Evolutionary conservation across 2,797 vertebrate genomes (phyloP).

Genomic region (Mallotus villosus): DNA sequence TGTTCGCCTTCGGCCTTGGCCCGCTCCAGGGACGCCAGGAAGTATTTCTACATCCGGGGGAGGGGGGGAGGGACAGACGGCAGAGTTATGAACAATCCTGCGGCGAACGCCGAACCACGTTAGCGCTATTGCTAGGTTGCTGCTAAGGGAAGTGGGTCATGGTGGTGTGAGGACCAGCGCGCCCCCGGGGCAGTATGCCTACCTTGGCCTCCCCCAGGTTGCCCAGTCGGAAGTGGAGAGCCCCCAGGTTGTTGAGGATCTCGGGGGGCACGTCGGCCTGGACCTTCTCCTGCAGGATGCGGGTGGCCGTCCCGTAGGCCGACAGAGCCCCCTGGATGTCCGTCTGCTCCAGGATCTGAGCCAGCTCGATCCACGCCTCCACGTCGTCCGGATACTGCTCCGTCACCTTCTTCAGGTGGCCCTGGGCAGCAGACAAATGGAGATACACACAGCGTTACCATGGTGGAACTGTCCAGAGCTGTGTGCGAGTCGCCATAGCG

Average conservation of each 20-base stretch:
- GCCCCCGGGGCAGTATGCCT: background rate
- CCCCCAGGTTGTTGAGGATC: conserved; percentile 98
- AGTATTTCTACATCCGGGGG: conserved; percentile 86
- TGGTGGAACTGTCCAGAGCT: background rate
- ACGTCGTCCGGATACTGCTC: conserved; percentile 98
- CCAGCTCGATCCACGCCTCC: conserved; percentile 98
- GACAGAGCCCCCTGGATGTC: conserved; percentile 98
- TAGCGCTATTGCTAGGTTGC: too few relatives aligned
- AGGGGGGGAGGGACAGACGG: background rate
- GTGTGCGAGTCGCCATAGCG: too few relatives aligned
- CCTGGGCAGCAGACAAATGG: conserved; percentile 68
- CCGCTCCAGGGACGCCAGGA: conserved; percentile 92
- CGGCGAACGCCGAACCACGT: too few relatives aligned
- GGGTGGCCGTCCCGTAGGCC: conserved; percentile 96
- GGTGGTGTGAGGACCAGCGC: too few relatives aligned
- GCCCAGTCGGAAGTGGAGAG: conserved; percentile 96
- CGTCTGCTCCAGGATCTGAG: conserved; percentile 97
- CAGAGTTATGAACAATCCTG: conserved; percentile 15
- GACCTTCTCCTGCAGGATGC: conserved; percentile 98
- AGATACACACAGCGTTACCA: background rate
- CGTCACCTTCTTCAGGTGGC: conserved; percentile 97
- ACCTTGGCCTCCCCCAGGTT: conserved; percentile 98
- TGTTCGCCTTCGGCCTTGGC: conserved; percentile 98
- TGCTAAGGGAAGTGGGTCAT: too few relatives aligned
- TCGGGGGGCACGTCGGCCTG: conserved; percentile 98